Conservation (phyloP, 2,888 invertebrate genomes). For the Tenthredo scrophulariae region DNA sequence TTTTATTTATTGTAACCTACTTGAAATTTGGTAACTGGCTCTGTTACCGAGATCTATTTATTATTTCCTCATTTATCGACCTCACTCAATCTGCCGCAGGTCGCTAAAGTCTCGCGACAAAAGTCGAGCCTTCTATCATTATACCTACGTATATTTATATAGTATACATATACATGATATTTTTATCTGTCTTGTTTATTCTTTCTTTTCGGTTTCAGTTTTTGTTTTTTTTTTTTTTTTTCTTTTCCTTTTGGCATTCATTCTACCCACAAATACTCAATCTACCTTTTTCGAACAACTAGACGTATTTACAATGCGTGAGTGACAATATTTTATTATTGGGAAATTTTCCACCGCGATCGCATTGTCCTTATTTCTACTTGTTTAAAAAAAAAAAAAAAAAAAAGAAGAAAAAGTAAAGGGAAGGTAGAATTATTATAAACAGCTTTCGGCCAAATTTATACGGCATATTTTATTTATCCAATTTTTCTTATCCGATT, state of each 20-base stretch:
- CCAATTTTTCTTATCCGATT: background rate
- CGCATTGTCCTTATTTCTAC: background rate
- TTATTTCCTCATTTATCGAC: background rate
- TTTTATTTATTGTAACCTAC: slow-evolving; percentile 44
- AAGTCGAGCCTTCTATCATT: background rate
- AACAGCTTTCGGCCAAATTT: slow-evolving; percentile 8
- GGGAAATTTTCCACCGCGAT: background rate
- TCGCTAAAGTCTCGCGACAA: background rate
- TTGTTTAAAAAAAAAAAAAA: background rate
- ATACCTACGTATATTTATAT: background rate
- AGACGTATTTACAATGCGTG: background rate
- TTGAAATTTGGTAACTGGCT: background rate
- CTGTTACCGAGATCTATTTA: slow-evolving; percentile 31
- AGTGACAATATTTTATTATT: slow-evolving; percentile 2
- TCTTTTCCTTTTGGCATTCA: background rate
- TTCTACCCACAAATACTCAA: background rate
- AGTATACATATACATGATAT: background rate
- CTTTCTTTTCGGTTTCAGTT: background rate
- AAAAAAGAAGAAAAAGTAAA: background rate
- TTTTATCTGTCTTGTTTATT: background rate
- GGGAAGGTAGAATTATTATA: background rate
- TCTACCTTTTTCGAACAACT: background rate
- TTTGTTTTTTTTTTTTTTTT: background rate
- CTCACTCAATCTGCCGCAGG: background rate
- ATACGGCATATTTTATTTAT: background rate